phyloP scores from a whole-genome alignment of 1,140 invertebrate genomes.

The Drosophila lini region DNA sequence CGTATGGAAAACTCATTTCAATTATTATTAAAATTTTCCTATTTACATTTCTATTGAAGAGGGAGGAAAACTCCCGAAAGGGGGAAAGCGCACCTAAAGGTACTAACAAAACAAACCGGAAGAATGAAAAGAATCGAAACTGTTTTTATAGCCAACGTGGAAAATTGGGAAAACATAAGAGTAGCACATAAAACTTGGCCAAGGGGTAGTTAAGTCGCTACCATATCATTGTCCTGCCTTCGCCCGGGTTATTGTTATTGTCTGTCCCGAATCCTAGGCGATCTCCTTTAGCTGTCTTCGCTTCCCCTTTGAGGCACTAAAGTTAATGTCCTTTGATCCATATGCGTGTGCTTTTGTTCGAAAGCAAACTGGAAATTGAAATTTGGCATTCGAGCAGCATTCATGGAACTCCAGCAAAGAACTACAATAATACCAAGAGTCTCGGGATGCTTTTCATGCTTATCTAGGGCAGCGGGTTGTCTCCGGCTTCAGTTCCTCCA shows the following conservation, averaged over 20 bases:
- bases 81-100: constrained; percentile 45
- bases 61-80: background rate
- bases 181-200: constrained; percentile 40
- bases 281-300: constrained; percentile 40
- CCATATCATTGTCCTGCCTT: constrained; percentile 42
- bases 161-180: constrained; percentile 77
- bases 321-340: constrained; percentile 72
- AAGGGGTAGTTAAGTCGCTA: constrained; percentile 56
- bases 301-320: constrained; percentile 29
- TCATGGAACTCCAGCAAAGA: constrained; percentile 13
- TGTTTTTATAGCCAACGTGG: constrained; percentile 58
- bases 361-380: constrained; percentile 67
- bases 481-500: constrained; percentile 10
- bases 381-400: constrained; percentile 48
- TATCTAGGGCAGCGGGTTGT: constrained; percentile 67
- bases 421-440: constrained; percentile 34
- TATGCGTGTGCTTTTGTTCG: constrained; percentile 63
- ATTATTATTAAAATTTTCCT: constrained; percentile 79
- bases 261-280: constrained; percentile 34
- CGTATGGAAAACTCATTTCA: constrained; percentile 65
- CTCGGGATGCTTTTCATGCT: constrained; percentile 52
- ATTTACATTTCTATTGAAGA: constrained; percentile 81
- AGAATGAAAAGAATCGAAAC: constrained; percentile 34
- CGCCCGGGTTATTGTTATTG: constrained; percentile 38
- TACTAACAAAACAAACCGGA: constrained; percentile 44